Base-by-base conservation (phyloP, 2,113 vertebrate genomes). In the Proterorhinus semilunaris region DNA sequence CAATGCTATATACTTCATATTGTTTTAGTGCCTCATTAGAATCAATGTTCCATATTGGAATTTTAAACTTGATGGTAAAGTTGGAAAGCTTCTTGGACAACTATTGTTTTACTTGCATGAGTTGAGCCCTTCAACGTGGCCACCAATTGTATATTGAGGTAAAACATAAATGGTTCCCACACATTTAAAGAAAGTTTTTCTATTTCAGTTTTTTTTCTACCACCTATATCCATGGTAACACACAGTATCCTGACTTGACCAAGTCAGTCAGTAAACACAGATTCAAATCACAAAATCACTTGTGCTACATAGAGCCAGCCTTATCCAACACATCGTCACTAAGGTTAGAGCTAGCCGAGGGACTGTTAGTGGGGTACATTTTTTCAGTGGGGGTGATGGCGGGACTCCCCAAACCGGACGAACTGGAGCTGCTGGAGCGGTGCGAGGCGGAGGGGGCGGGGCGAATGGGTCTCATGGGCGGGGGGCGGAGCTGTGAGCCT, bases 361-460 rank as follows among this genome's bases (percentile, higher is more conserved):
- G 7, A 13, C 52, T 90, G 88, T 92, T 85, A 83, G 84, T 92
- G 27, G 97, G 96, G 86, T 96, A 98, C 78, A 96, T 92, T 91
- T 98, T 99, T 86, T 99, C 97, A 0, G 97, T 98, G 75, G 97
- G 97, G 3, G 97, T 99, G 52, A 98, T 93, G 0, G 96, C 97
- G 0, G 97, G 97, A 85, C 97, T 98, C 81, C 96, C 96, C 72
- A 97, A 83, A 0, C 97, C 97, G 0, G 96, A 98, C 63, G 96
- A 98, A 90, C 95, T 95, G 82, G 96, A 97, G 93, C 96, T 98
- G 92, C 95, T 97, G 49, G 96, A 98, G 79, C 96, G 95, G 65
- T 97, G 96, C 6, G 53, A 55, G 84, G 96, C 95, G 15, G 94
- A 91, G 21, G 96, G 92, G 51, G 92, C 92, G 0, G 97, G 95